Evolutionary conservation across 2,888 invertebrate genomes (phyloP), one percentile per base, ranked within the genome.

Genomic region (Drosophila neotestacea): DNA sequence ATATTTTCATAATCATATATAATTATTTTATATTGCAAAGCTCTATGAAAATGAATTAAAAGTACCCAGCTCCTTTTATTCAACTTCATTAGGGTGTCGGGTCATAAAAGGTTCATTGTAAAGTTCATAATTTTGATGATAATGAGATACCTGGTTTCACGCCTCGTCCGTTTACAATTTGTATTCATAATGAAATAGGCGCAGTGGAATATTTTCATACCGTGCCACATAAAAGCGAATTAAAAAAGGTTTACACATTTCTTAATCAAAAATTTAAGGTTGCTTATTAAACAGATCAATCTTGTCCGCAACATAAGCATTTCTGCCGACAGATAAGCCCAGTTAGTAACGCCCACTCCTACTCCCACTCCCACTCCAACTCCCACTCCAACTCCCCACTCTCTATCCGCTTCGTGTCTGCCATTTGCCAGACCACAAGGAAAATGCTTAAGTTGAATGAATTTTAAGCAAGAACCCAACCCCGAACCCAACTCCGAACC

Each of bases 221-320:
- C 6, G 34, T 51, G 13, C 36, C 38, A 16, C 68, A 61, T 61
- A 73, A 73, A 75, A 62, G 74, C 16, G 46, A 54, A 76, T 78
- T 76, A 77, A 76, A 79, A 78, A 61, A 62, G 76, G 64, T 44
- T 64, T 62, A 76, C 61, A 62, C 61, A 36, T 70, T 74, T 42
- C 30, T 42, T 65, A 79, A 65, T 74, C 48, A 73, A 69, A 56
- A 63, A 46, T 76, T 64, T 73, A 59, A 79, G 58, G 69, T 38
- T 47, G 84, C 81, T 88, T 84, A 84, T 88, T 86, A 86, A 84
- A 88, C 78, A 84, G 87, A 84, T 84, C 89, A 81, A 88, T 84
- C 89, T 88, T 85, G 65, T 72, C 22, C 38, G 66, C 60, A 58
- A 32, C 58, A 74, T 71, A 47, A 63, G 64, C 65, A 54, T 44